phyloP scores from a whole-genome alignment of 2,888 invertebrate species.

The Herminia tarsipennalis region DNA sequence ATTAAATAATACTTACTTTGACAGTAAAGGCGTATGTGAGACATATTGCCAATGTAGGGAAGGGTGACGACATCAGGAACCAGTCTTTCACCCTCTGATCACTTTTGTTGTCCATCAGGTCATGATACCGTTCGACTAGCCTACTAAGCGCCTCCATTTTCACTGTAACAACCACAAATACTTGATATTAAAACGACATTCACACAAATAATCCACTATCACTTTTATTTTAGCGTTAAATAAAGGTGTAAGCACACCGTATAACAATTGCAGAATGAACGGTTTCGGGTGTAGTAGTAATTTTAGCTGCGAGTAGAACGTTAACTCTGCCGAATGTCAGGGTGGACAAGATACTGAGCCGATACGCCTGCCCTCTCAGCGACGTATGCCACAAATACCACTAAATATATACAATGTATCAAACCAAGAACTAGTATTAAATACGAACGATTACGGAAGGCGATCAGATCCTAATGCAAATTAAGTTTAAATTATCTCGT shows the following conservation, averaged over 20 bases:
- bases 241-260: constrained; percentile 37
- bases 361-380: constrained; percentile 34
- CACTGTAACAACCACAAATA: constrained; percentile 66
- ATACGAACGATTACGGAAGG: no score
- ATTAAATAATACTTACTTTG: constrained; percentile 80
- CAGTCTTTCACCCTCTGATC: constrained; percentile 93
- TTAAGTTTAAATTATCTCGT: no score
- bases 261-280: constrained; percentile 44
- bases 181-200: constrained; percentile 14
- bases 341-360: constrained; percentile 56
- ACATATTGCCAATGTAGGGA: constrained; percentile 91
- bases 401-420: background rate
- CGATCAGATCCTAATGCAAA: no score
- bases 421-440: background rate
- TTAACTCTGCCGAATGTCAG: no score
- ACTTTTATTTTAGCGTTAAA: constrained; percentile 28
- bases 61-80: constrained; percentile 93
- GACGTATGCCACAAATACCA: constrained; percentile 14
- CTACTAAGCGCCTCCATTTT: constrained; percentile 87
- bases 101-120: constrained; percentile 94
- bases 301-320: constrained; percentile 43
- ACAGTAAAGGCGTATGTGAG: constrained; percentile 91
- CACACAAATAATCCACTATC: constrained; percentile 5
- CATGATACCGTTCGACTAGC: constrained; percentile 88
- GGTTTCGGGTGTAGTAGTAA: constrained; percentile 36